Conservation (phyloP, 1,140 invertebrate genomes). For the Bombus vancouverensis region DNA sequence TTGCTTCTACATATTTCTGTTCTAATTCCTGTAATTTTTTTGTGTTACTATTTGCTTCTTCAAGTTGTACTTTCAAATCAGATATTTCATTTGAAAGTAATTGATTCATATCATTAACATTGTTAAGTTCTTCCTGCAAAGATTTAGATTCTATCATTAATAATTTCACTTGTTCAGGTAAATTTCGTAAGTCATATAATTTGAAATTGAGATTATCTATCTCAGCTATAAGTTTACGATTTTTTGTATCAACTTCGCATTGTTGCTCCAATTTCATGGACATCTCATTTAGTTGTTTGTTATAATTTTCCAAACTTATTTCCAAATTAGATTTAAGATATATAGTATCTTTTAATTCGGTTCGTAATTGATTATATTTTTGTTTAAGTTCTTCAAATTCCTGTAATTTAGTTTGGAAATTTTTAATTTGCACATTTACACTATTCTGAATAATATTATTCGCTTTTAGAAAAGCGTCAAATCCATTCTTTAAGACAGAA, state of each 20-base stretch:
- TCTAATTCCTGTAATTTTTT: slow-evolving; percentile 43
- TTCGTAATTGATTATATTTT: slow-evolving; percentile 75
- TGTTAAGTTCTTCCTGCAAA: slow-evolving; percentile 32
- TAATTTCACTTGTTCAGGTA: slow-evolving; percentile 35
- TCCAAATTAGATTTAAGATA: slow-evolving; percentile 58
- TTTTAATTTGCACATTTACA: slow-evolving; percentile 18
- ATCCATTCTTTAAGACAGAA: slow-evolving; percentile 28
- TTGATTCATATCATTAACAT: slow-evolving; percentile 25
- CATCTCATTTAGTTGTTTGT: slow-evolving; percentile 76
- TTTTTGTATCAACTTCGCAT: slow-evolving; percentile 53
- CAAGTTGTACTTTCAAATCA: slow-evolving; percentile 34
- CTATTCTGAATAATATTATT: slow-evolving; percentile 34
- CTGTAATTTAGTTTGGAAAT: slow-evolving; percentile 24
- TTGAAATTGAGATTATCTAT: slow-evolving; percentile 67
- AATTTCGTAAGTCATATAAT: slow-evolving; percentile 54
- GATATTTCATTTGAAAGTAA: slow-evolving; percentile 38
- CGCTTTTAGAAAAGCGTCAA: slow-evolving; percentile 40
- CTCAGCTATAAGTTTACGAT: slow-evolving; percentile 64
- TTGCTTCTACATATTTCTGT: slow-evolving; percentile 51
- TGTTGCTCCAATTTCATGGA: slow-evolving; percentile 69
- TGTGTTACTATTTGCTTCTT: background rate
- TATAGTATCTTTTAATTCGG: slow-evolving; percentile 76
- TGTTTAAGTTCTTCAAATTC: slow-evolving; percentile 36
- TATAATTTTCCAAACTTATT: slow-evolving; percentile 73
- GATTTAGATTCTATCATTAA: slow-evolving; percentile 38